Evolutionary conservation across 2,113 vertebrate species (phyloP).

Genomic region (Halcyon senegalensis): DNA sequence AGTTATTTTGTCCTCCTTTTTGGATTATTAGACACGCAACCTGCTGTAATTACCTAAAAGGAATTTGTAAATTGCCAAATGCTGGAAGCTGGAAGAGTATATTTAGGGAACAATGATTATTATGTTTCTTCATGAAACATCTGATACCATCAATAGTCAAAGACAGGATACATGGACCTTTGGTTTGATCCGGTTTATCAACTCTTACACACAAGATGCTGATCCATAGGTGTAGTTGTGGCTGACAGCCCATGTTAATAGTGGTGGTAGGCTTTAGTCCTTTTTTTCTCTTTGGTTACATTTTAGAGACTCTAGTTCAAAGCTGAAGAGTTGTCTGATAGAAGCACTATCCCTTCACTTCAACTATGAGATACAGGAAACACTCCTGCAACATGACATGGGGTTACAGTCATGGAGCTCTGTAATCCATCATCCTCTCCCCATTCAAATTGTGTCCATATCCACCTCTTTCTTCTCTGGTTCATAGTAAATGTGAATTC

Average conservation of each 20-base stretch:
- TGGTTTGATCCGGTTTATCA: not conserved
- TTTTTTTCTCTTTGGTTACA: not conserved
- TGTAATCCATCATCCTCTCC: not conserved
- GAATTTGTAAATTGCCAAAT: not conserved
- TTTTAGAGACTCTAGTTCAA: not conserved
- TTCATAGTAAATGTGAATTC: not conserved
- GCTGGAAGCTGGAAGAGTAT: not conserved
- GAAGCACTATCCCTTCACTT: not conserved
- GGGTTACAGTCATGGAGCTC: not conserved
- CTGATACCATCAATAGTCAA: not conserved
- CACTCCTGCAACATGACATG: not conserved
- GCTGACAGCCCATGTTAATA: not conserved
- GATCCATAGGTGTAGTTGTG: not conserved
- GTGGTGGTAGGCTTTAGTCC: not conserved
- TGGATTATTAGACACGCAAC: not conserved
- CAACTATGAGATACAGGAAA: not conserved
- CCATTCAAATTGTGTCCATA: not conserved
- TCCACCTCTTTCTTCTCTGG: not conserved
- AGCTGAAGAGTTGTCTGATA: not conserved
- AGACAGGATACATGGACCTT: not conserved
- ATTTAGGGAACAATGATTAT: not conserved
- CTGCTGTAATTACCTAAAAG: not conserved
- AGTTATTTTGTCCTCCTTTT: not conserved
- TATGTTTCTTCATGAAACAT: not conserved
- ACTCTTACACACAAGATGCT: not conserved